Evolutionary conservation across 2,113 vertebrate genomes (phyloP), one percentile per base, ranked within the genome.

Genomic region (Pipa parva): DNA sequence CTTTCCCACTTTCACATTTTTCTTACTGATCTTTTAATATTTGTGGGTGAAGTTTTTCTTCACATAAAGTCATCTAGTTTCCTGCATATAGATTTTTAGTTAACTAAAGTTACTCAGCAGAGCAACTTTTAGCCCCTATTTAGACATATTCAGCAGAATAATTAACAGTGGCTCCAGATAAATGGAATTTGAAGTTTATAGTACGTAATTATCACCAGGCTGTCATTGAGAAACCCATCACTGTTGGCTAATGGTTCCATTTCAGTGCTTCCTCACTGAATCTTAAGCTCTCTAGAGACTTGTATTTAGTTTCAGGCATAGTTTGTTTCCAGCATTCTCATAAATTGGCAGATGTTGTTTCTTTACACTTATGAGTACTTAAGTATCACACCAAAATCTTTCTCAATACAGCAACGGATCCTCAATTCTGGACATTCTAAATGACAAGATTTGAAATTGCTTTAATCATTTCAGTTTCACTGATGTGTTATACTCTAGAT

Each of bases 311-410:
- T 50, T 60, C 46, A 51, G 24, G 25, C 18, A 56, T 51, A 68
- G 65, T 59, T 68, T 50, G 56, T 68, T 68, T 68, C 56, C 51
- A 68, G 46, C 46, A 60, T 36, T 52, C 31, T 24, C 56, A 68
- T 60, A 68, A 68, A 60, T 59, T 68, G 65, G 52, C 65, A 68
- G 65, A 68, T 68, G 65, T 20, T 36, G 57, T 59, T 60, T 59
- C 56, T 51, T 37, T 68, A 51, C 56, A 51, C 65, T 51, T 51
- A 68, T 27, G 56, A 50, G 45, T 68, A 68, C 29, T 60, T 37
- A 68, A 59, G 65, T 68, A 50, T 68, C 59, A 68, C 56, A 60
- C 65, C 33, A 59, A 57, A 60, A 68, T 56, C 56, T 68, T 29
- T 68, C 46, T 39, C 39, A 39, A 68, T 12, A 60, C 25, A 37